These are phyloP conservation scores for Ophioninae sp. DNA, from an alignment of 2,888 invertebrate genomes.

Conservation along the genomic window DNA sequence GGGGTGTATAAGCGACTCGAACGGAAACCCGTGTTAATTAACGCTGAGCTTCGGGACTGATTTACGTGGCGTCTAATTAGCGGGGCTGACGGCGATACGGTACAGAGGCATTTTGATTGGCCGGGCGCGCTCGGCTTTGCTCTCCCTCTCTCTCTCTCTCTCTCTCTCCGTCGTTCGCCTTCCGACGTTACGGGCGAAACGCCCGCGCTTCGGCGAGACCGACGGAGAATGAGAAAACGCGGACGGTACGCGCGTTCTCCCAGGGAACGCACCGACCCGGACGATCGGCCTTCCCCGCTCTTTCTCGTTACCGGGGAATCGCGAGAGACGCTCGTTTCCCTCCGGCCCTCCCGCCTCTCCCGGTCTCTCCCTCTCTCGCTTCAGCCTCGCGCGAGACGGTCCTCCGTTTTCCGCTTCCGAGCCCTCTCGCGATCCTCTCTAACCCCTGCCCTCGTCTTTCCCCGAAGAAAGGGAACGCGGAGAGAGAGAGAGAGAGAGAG, in stretches of 20 bases:
- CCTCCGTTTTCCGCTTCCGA: slow-evolving; percentile 55
- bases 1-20: slow-evolving; percentile 75
- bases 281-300: slow-evolving; percentile 72
- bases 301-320: slow-evolving; percentile 75
- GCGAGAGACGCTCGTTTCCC: slow-evolving; percentile 41
- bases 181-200: slow-evolving; percentile 13
- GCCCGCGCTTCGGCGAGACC: slow-evolving; percentile 19
- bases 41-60: slow-evolving; percentile 81
- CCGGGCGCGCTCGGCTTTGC: slow-evolving; percentile 66
- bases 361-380: slow-evolving; percentile 13
- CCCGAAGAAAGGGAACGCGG: slow-evolving; percentile 13
- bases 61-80: slow-evolving; percentile 81
- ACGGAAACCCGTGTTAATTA: slow-evolving; percentile 80
- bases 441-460: background rate
- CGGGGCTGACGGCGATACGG: slow-evolving; percentile 79
- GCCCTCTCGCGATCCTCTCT: slow-evolving; percentile 5
- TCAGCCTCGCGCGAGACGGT: slow-evolving; percentile 26
- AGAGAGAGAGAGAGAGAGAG: slow-evolving; percentile 34
- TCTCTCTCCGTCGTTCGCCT: slow-evolving; percentile 29
- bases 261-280: slow-evolving; percentile 58
- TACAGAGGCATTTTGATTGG: slow-evolving; percentile 80
- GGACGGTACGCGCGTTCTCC: slow-evolving; percentile 52
- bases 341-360: slow-evolving; percentile 4
- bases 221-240: slow-evolving; percentile 50
- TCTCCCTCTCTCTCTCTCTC: slow-evolving; percentile 23